Evolutionary conservation across 2,888 invertebrate genomes (phyloP), one percentile per base, ranked within the genome.

Genomic region (Rhingia campestris): DNA sequence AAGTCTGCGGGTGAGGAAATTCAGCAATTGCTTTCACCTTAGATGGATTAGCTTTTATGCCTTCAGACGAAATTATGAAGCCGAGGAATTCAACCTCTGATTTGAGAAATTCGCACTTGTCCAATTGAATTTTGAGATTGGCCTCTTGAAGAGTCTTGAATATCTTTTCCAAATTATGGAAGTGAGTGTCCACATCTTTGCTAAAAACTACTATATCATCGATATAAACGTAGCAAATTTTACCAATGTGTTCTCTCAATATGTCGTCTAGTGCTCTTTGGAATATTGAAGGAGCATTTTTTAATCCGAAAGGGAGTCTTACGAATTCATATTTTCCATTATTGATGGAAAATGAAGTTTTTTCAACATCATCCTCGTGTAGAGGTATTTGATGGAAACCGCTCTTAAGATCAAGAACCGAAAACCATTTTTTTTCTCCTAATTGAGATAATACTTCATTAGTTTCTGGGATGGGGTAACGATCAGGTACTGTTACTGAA

Each of bases 41-140:
- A 4, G 30, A 10, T 33, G 53, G 53, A 12, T 53, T 53, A 7
- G 53, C 12, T 32, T 9, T 32, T 9, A 53, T 53, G 2, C 53
- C 53, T 53, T 53, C 14, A 9, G 30, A 30, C 7, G 53, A 53
- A 9, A 53, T 33, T 32, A 66, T 67, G 32, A 66, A 56, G 30
- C 66, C 63, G 22, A 58, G 37, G 64, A 75, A 75, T 41, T 75
- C 66, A 4, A 3, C 14, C 43, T n/a, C n/a, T n/a, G n/a, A n/a
- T n/a, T n/a, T n/a, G n/a, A n/a, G n/a, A n/a, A n/a, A n/a, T n/a
- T n/a, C n/a, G 63, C 9, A 70, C 43, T n/a, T n/a, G n/a, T n/a
- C n/a, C n/a, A n/a, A n/a, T n/a, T n/a, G n/a, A n/a, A n/a, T n/a
- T n/a, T n/a, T n/a, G n/a, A n/a, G n/a, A n/a, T n/a, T n/a, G n/a